Base-by-base conservation (phyloP, 2,797 vertebrate genomes). In the Anabacerthia variegaticeps region DNA sequence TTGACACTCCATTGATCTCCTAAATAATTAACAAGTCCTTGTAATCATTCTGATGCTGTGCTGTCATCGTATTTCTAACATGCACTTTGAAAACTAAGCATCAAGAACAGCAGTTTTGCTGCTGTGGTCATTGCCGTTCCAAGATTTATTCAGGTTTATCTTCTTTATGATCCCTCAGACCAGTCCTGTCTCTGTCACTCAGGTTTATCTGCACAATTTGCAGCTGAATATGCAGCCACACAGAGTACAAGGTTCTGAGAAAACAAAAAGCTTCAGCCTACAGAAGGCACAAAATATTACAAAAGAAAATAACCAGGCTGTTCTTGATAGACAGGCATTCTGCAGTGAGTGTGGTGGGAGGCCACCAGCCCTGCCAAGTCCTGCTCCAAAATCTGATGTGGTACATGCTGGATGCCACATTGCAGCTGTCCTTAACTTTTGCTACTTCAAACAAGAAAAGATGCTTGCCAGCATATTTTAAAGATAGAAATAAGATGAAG, bases 1-100 rank as follows among this genome's bases (percentile, higher is more conserved):
- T 44, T 93, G 91, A 62, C 67, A 24, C 44, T 54, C 68, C 46
- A 36, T 94, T 95, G 94, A 77, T 95, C 41, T n/a, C 30, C 55
- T 80, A 83, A 93, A 89, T 92, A 91, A 79, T 97, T 96, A 96
- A 95, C 80, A 78, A 5, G n/a, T 94, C 10, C n/a, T 75, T 2
- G 6, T 93, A 59, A 28, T 72, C 51, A 66, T 90, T 89, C 74
- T 55, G 32, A 22, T 93, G 39, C 32, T 32, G n/a, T 73, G 59
- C 41, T 81, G 79, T 92, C 49, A 61, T 94, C 28, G 41, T 48
- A 6, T 48, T 95, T 67, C 43, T 26, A 67, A 75, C 34, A 2
- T 30, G 30, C 58, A 27, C 24, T 94, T 92, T 77, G 77, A 79
- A 80, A 88, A 76, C 44, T 39, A 63, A 88, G 39, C 54, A 67